Base-by-base conservation (phyloP, 2,888 invertebrate genomes). In the Litoditis marina region DNA sequence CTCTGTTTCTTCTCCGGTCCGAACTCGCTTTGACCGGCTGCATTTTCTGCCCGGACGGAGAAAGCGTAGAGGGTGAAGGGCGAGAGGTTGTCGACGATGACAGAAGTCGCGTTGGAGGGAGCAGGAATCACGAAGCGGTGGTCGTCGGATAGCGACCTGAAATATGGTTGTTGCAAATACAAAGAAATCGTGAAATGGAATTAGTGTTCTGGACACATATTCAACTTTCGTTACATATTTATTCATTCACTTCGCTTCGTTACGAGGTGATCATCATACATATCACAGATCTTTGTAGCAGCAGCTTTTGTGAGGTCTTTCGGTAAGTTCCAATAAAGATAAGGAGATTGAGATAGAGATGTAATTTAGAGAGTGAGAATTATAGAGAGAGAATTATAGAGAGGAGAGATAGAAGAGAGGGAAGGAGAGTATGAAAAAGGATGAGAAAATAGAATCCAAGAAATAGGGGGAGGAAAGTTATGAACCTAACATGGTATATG, bases 41-140 rank as follows among this genome's bases (percentile, higher is more conserved):
- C 67, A 58, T 81, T 81, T 65, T 81, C 81, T 2, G 78, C 80
- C 3, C 80, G 68, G 19, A 81, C 77, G 0, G 73, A 63, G 52
- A 74, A 74, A 16, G 69, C 62, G 51, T 74, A 76, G n/a, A 66
- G 64, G 19, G 75, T 69, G 46, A 60, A 69, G 0, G 76, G 71
- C 19, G 62, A 53, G 51, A 76, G 70, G 55, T 73, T 73, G 30
- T 76, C 76, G 27, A 76, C 76, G 32, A 74, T 74, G 44, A 76
- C 73, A 2, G 73, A 70, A n/a, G 76, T 74, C 7, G 73, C 72
- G 51, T 76, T 76, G 4, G 72, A 72, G 1, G 72, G 71, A n/a
- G 76, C 76, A 2, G 76, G 70, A 60, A 76, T 72, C 42, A 76
- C 64, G 58, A 69, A 74, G 27, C 72, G 67, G 50, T 31, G 46